Conservation (phyloP, 2,888 invertebrate species). For the Stenchaetothrips biformis region DNA sequence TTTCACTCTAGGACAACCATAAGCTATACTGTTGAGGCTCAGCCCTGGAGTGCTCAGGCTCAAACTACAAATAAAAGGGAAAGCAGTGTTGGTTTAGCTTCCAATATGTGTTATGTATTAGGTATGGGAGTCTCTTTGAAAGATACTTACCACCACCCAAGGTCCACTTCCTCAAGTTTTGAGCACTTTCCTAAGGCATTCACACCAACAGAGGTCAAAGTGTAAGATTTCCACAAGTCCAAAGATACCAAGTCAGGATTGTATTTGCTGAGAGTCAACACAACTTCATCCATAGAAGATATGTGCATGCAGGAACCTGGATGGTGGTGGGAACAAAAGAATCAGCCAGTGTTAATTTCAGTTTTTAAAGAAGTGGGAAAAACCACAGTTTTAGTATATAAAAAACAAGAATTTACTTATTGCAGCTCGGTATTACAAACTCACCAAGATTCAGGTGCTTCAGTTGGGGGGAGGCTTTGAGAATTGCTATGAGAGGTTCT, state of each 20-base stretch:
- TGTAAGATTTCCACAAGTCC: slow-evolving; percentile 83
- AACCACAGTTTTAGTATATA: background rate
- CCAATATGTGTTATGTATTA: slow-evolving; percentile 28
- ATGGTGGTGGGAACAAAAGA: slow-evolving; percentile 28
- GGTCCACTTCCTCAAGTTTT: slow-evolving; percentile 73
- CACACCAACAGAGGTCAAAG: slow-evolving; percentile 68
- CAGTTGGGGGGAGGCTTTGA: slow-evolving; percentile 62
- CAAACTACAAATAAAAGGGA: slow-evolving; percentile 43
- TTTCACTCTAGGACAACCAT: slow-evolving; percentile 58
- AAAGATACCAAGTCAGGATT: slow-evolving; percentile 66
- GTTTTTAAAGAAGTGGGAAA: background rate
- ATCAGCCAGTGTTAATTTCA: slow-evolving; percentile 27
- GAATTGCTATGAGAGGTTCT: slow-evolving; percentile 60
- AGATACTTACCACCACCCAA: slow-evolving; percentile 83
- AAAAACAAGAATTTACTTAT: background rate
- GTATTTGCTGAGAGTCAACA: slow-evolving; percentile 59
- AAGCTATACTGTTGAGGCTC: slow-evolving; percentile 59
- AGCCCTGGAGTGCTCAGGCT: slow-evolving; percentile 67
- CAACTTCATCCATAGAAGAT: slow-evolving; percentile 66
- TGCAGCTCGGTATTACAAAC: background rate
- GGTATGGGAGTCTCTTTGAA: slow-evolving; percentile 30
- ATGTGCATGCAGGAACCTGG: slow-evolving; percentile 63
- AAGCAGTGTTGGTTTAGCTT: background rate
- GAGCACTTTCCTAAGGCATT: slow-evolving; percentile 62
- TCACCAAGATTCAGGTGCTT: slow-evolving; percentile 72